These are phyloP conservation scores for Pseudorasbora parva DNA, from an alignment of 2,113 vertebrate genomes.

Conservation along the genomic window DNA sequence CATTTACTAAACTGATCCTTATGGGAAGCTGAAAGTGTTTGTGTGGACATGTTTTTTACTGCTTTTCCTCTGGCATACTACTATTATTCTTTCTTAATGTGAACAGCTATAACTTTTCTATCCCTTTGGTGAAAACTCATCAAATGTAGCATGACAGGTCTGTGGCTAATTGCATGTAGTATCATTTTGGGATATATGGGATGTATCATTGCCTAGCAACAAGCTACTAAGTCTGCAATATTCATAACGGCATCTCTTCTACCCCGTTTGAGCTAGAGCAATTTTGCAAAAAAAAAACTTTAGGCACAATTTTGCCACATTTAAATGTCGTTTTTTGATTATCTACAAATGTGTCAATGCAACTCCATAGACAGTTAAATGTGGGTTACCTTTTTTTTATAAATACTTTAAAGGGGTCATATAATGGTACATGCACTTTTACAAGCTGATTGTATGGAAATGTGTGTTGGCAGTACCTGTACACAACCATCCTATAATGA, in stretches of 20 bases:
- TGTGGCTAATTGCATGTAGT: slow-evolving; percentile 4
- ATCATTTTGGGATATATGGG: background rate
- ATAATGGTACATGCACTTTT: too few relatives aligned
- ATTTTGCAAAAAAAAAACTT: too few relatives aligned
- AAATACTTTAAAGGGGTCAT: too few relatives aligned
- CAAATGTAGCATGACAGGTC: background rate
- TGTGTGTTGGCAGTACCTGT: too few relatives aligned
- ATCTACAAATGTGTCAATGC: background rate
- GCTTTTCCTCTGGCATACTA: background rate
- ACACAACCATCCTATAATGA: too few relatives aligned
- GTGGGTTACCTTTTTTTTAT: too few relatives aligned
- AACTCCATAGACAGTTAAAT: background rate
- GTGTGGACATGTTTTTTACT: background rate
- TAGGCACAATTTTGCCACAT: too few relatives aligned
- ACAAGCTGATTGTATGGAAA: too few relatives aligned
- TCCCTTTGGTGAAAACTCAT: background rate
- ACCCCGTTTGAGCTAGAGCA: background rate
- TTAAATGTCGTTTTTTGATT: background rate
- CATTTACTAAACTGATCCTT: slow-evolving; percentile 18
- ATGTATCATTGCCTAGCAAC: background rate
- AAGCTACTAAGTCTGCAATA: background rate
- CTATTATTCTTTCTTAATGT: slow-evolving; percentile 3
- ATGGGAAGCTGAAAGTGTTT: background rate
- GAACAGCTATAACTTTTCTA: slow-evolving; percentile 1
- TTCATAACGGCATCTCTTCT: background rate